phyloP scores from a whole-genome alignment of 1,140 invertebrate species.

The Holcopasites calliopsidis region DNA sequence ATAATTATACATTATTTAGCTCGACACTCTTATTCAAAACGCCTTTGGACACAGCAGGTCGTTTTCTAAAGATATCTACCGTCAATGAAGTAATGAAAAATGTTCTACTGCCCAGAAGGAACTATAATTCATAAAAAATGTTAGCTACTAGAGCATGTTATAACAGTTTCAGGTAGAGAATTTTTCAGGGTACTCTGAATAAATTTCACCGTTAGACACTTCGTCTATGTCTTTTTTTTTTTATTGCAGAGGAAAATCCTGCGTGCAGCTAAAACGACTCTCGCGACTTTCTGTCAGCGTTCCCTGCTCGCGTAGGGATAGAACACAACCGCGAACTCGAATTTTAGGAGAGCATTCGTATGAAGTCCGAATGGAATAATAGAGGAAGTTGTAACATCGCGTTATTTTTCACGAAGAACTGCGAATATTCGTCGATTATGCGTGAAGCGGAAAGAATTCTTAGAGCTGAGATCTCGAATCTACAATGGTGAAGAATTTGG shows the following conservation, averaged over 20 bases:
- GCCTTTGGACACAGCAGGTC: background rate
- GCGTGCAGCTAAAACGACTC: background rate
- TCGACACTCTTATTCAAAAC: background rate
- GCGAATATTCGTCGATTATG: background rate
- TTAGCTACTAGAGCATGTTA: no score
- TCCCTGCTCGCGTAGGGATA: background rate
- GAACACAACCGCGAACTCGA: background rate
- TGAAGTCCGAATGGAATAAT: background rate
- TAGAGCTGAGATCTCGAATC: background rate
- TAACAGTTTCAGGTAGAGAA: no score
- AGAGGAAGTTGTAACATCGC: background rate
- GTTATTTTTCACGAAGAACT: background rate
- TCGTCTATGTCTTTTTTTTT: background rate
- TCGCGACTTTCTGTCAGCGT: background rate
- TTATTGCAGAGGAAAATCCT: background rate
- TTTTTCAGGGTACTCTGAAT: no score
- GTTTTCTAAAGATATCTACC: no score
- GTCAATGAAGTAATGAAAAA: no score
- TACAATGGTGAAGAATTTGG: no score
- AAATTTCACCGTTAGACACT: background rate
- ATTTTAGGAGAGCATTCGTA: background rate
- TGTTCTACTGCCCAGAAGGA: no score
- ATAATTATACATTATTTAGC: constrained; percentile 6
- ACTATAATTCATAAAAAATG: no score
- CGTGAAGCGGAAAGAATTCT: background rate